Percentiles rank a stretch among this genome's conserved stretches.
Conservation (phyloP, 2,797 vertebrate species). For the Ambastaia sidthimunki region DNA sequence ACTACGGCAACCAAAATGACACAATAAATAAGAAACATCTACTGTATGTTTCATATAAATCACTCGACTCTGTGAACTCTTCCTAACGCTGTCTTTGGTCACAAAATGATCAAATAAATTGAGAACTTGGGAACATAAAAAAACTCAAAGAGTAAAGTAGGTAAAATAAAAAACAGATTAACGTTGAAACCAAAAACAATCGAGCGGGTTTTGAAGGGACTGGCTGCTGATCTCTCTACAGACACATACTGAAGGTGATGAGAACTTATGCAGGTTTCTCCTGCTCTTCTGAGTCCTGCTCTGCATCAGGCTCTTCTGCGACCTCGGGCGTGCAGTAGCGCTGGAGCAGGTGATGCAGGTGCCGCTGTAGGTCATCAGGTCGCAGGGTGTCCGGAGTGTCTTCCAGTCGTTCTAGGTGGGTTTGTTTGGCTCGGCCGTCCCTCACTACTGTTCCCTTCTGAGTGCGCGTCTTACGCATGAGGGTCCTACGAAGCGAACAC, state of each 20-base stretch:
- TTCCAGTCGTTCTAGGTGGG: slow-evolving; percentile 88
- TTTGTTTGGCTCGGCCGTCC: slow-evolving; percentile 84
- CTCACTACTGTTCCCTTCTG: slow-evolving; percentile 95
- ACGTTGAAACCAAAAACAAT: slow-evolving; percentile 46
- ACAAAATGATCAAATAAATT: slow-evolving; percentile 83
- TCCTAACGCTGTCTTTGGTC: slow-evolving; percentile 90
- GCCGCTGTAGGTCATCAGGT: slow-evolving; percentile 86
- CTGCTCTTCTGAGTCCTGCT: slow-evolving; percentile 69
- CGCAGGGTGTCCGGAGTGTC: slow-evolving; percentile 83
- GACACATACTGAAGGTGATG: neutral
- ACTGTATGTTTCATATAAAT: slow-evolving; percentile 64
- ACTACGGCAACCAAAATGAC: slow-evolving; percentile 66
- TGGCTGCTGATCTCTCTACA: neutral
- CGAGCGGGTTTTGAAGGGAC: neutral
- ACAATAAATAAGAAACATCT: slow-evolving; percentile 63
- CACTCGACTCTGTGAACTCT: slow-evolving; percentile 65
- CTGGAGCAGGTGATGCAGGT: slow-evolving; percentile 89
- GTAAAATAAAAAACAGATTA: slow-evolving; percentile 36
- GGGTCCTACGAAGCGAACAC: slow-evolving; percentile 78
- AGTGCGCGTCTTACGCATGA: slow-evolving; percentile 86
- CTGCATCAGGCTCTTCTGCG: slow-evolving; percentile 73
- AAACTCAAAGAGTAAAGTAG: slow-evolving; percentile 19
- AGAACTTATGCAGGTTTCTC: slow-evolving; percentile 66
- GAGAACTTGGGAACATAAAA: slow-evolving; percentile 55
- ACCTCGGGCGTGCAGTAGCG: slow-evolving; percentile 82